Conservation (phyloP, 2,797 vertebrate species). For the Linurgus olivaceus region DNA sequence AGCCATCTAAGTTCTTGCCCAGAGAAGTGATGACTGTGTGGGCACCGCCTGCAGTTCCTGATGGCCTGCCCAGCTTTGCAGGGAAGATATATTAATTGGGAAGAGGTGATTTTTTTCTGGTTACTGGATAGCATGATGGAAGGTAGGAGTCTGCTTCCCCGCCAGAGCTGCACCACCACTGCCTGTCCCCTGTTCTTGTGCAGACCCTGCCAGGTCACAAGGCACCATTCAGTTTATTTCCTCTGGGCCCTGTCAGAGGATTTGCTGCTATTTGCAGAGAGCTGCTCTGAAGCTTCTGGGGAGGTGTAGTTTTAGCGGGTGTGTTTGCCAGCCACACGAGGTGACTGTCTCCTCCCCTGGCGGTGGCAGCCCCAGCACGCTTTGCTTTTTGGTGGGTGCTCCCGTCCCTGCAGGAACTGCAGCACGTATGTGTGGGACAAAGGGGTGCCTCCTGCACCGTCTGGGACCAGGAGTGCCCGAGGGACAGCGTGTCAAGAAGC, state of each 20-base stretch:
- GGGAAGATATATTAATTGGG: background rate
- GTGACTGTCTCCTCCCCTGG: background rate
- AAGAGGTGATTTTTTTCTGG: background rate
- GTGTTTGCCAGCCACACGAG: background rate
- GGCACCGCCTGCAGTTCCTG: background rate
- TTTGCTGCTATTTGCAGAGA: constrained; percentile 15
- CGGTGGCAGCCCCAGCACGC: background rate
- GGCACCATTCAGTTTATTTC: background rate
- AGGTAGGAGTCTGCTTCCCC: background rate
- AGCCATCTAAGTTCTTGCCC: background rate
- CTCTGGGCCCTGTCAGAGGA: background rate
- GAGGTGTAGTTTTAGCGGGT: background rate
- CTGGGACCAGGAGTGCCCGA: background rate
- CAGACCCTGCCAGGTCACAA: background rate
- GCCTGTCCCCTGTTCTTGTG: background rate
- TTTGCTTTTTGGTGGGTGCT: background rate
- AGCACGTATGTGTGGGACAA: rapidly evolving
- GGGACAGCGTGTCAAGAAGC: constrained; percentile 35
- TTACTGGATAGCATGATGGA: background rate
- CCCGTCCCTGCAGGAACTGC: background rate
- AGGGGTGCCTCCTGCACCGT: background rate
- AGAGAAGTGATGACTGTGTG: background rate
- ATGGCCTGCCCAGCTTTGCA: background rate
- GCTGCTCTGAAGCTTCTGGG: background rate
- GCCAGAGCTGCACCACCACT: background rate